Conservation (phyloP, 2,888 invertebrate species). For the Sarcophaga carnaria region DNA sequence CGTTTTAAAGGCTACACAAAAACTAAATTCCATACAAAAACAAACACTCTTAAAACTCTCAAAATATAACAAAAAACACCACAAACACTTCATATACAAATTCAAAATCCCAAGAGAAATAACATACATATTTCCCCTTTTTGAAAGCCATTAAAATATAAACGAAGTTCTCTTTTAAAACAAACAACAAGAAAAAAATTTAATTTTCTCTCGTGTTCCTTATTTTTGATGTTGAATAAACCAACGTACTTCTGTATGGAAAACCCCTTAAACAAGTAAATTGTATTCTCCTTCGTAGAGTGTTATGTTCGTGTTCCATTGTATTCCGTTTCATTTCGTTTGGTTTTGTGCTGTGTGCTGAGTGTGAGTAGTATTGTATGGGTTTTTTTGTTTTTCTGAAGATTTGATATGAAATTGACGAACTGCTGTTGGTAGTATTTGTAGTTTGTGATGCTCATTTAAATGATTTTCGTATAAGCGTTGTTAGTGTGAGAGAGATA, state of each 20-base stretch:
- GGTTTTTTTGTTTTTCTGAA: slow-evolving; percentile 14
- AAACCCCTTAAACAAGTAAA: no score
- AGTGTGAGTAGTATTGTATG: not conserved
- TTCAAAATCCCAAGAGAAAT: not conserved
- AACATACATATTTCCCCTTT: slow-evolving; percentile 31
- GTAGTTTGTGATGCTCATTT: slow-evolving; percentile 60
- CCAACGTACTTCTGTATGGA: no score
- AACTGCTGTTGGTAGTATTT: slow-evolving; percentile 57
- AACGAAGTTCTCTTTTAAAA: not conserved
- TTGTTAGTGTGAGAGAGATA: not conserved
- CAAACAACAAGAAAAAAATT: not conserved
- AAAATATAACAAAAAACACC: not conserved
- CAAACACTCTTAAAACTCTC: slow-evolving; percentile 14
- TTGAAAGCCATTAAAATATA: slow-evolving; percentile 18
- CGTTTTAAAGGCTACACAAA: slow-evolving; percentile 51
- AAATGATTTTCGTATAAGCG: slow-evolving; percentile 26
- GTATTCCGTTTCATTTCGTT: slow-evolving; percentile 15
- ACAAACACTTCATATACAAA: not conserved
- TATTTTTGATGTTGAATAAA: not conserved
- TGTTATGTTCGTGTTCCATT: not conserved
- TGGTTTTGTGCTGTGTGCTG: not conserved
- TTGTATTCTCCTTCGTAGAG: not conserved
- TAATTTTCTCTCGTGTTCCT: slow-evolving; percentile 1
- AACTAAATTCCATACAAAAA: slow-evolving; percentile 43
- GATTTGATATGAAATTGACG: slow-evolving; percentile 66